Evolutionary conservation across 2,113 vertebrate species (phyloP).

Genomic region (Microtus montanus): DNA sequence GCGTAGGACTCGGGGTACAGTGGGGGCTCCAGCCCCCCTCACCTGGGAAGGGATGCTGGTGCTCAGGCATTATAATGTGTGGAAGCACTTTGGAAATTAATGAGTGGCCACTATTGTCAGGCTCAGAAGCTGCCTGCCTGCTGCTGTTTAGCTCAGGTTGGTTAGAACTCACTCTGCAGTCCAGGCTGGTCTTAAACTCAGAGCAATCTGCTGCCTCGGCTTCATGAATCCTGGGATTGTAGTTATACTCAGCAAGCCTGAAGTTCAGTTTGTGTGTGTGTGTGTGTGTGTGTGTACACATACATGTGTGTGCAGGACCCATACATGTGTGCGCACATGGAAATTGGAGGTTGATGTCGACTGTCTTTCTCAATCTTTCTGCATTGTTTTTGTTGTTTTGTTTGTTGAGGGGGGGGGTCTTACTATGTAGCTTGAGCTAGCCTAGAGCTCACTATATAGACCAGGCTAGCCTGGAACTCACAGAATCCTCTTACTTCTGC

Average conservation of each 20-base stretch:
- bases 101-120: neutral
- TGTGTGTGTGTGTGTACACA: neutral
- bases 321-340: neutral
- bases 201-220: neutral
- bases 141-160: neutral
- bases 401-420: neutral
- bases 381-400: neutral
- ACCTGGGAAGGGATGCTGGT: neutral
- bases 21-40: neutral
- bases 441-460: neutral
- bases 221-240: neutral
- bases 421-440: neutral
- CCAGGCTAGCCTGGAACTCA: neutral
- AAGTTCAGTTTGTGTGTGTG: neutral
- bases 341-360: neutral
- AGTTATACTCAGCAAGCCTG: neutral
- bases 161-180: neutral
- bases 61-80: neutral
- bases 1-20: neutral
- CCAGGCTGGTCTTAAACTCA: neutral
- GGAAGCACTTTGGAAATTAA: neutral
- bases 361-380: neutral
- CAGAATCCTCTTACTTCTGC: neutral
- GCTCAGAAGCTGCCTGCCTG: neutral
- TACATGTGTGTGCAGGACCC: neutral